phyloP scores from a whole-genome alignment of 64 coral and sea anemone genomes.

The Stylophora pistillata region DNA sequence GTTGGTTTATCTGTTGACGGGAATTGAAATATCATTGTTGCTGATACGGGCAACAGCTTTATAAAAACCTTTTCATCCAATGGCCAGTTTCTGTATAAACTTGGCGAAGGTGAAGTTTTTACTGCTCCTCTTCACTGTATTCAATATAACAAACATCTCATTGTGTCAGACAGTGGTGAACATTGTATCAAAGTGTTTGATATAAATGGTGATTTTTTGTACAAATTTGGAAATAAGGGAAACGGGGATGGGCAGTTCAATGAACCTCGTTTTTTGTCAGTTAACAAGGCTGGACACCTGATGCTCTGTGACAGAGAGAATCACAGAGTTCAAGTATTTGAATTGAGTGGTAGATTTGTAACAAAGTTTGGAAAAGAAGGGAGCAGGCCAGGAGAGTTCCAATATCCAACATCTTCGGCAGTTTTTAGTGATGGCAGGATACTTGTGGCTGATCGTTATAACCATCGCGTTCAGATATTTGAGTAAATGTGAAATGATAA shows the following conservation, averaged over 20 bases:
- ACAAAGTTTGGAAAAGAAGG: neutral
- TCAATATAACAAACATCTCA: neutral
- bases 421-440: no score
- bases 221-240: neutral
- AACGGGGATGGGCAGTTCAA: neutral
- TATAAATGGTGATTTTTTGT: neutral
- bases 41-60: neutral
- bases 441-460: neutral
- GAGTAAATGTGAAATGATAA: neutral
- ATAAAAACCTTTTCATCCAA: neutral
- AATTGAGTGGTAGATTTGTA: neutral
- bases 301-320: neutral
- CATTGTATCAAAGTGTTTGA: neutral
- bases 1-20: neutral
- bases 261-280: neutral
- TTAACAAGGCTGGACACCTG: slow-evolving; percentile 11
- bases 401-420: neutral
- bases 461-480: neutral
- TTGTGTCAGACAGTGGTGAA: neutral
- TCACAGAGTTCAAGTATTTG: slow-evolving; percentile 1
- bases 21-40: neutral
- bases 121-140: neutral
- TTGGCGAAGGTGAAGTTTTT: neutral
- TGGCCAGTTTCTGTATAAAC: neutral
- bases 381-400: neutral